phyloP scores from a whole-genome alignment of 2,113 vertebrate genomes.

The Limnothrissa miodon region DNA sequence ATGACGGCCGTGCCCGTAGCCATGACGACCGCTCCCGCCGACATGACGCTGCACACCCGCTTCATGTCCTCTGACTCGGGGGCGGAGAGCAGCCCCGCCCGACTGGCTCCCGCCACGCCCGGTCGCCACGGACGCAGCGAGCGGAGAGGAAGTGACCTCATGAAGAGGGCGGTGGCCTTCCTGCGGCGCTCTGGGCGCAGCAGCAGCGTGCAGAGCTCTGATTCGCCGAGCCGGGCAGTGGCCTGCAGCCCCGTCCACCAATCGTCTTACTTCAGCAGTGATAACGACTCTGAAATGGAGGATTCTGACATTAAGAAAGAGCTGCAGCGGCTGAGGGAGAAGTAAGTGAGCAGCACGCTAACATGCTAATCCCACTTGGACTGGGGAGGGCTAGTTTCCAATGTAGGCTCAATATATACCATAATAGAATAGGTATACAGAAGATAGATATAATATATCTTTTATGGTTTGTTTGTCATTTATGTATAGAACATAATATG shows the following conservation, averaged over 20 bases:
- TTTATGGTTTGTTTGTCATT: too few relatives aligned
- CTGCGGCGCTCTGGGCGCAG: constrained; percentile 84
- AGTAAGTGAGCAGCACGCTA: constrained; percentile 79
- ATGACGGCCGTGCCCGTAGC: constrained; percentile 78
- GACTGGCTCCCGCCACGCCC: constrained; percentile 61
- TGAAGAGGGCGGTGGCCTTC: constrained; percentile 87
- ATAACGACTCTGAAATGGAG: constrained; percentile 96
- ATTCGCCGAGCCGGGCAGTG: constrained; percentile 77
- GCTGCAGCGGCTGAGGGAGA: constrained; percentile 89
- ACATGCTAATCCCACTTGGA: too few relatives aligned
- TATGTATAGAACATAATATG: too few relatives aligned
- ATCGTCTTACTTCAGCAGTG: constrained; percentile 91
- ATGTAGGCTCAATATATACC: too few relatives aligned
- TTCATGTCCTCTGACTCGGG: constrained; percentile 90
- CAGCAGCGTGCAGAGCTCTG: constrained; percentile 75
- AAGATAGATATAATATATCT: too few relatives aligned
- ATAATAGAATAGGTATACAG: too few relatives aligned
- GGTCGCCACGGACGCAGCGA: constrained; percentile 67
- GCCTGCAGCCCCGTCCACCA: constrained; percentile 79
- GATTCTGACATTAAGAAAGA: constrained; percentile 92
- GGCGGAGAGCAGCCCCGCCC: constrained; percentile 77
- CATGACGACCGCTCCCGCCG: constrained; percentile 66
- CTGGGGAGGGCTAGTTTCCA: too few relatives aligned
- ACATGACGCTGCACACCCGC: constrained; percentile 60
- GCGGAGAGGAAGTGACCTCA: constrained; percentile 78